These are phyloP conservation scores for Orthosia gothica DNA, from an alignment of 2,888 invertebrate species.

Conservation along the genomic window DNA sequence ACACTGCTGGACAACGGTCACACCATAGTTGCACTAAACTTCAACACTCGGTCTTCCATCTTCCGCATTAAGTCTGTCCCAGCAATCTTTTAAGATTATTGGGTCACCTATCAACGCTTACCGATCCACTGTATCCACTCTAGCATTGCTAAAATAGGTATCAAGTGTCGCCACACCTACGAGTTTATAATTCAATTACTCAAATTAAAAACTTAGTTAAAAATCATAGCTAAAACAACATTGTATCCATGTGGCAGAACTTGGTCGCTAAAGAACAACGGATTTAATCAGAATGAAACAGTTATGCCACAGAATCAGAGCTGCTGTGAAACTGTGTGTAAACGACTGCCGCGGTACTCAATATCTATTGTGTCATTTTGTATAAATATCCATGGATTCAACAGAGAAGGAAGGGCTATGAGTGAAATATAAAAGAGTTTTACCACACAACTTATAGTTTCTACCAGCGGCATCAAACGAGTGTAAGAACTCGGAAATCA, in stretches of 20 bases:
- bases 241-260: conserved; percentile 13
- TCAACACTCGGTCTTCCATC: no score
- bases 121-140: no score
- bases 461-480: no score
- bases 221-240: not conserved
- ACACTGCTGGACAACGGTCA: no score
- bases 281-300: conserved; percentile 32
- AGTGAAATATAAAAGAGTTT: not conserved
- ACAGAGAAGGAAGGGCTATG: conserved; percentile 17
- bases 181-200: no score
- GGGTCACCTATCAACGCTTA: not conserved
- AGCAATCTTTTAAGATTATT: not conserved
- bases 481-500: no score
- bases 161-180: no score
- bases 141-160: no score
- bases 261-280: conserved; percentile 22
- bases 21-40: no score
- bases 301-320: conserved; percentile 31
- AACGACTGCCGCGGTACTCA: conserved; percentile 46
- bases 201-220: no score
- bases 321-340: conserved; percentile 40
- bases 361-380: conserved; percentile 52
- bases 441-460: no score
- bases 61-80: not conserved
- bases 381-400: conserved; percentile 46